Conservation (phyloP, 2,797 vertebrate species). For the Antennarius maculatus region DNA sequence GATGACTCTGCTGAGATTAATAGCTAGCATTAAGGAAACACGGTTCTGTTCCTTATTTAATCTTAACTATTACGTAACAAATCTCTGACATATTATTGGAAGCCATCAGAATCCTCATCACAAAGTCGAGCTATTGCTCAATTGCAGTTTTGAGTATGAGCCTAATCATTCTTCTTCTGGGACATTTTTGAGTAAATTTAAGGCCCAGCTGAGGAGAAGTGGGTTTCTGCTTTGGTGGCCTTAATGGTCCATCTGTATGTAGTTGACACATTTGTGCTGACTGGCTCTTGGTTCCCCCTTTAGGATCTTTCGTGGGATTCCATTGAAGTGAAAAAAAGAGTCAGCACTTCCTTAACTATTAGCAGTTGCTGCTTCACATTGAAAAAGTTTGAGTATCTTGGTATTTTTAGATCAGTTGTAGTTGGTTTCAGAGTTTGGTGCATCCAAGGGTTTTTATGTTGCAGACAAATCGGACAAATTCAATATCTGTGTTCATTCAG, state of each 20-base stretch:
- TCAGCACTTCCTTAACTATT: background rate
- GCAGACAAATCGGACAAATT: background rate
- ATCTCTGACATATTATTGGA: too few species aligned
- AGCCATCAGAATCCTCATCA: background rate
- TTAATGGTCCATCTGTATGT: slow-evolving; percentile 10
- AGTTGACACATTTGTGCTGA: slow-evolving; percentile 9
- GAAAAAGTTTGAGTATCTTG: background rate
- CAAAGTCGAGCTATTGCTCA: background rate
- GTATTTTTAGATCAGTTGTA: background rate
- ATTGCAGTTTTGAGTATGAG: background rate
- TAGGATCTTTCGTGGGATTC: background rate
- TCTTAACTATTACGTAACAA: too few species aligned
- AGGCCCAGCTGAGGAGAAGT: background rate
- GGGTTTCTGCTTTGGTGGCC: background rate
- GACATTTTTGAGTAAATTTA: background rate
- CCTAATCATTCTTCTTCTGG: background rate
- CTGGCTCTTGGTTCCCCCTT: background rate
- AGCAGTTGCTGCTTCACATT: background rate
- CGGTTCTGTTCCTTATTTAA: too few species aligned
- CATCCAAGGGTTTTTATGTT: background rate
- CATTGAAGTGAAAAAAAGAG: slow-evolving; percentile 3
- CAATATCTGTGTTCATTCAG: too few species aligned
- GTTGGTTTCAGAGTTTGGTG: background rate
- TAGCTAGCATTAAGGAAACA: too few species aligned
- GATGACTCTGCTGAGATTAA: too few species aligned